Evolutionary conservation across 2,113 vertebrate genomes (phyloP).

Genomic region (Corvus moneduloides): DNA sequence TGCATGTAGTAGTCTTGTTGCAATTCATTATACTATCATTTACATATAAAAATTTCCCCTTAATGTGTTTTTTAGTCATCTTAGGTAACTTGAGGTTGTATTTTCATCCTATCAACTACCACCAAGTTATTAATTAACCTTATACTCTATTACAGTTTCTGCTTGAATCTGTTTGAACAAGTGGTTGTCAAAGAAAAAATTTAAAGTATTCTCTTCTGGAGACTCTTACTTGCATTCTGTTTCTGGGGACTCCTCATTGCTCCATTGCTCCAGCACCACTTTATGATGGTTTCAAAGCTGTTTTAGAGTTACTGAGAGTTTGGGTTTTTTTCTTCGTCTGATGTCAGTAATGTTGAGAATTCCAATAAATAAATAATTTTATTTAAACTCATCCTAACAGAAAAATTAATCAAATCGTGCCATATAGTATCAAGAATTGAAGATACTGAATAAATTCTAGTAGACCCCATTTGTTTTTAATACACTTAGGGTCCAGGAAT

Average conservation of each 20-base stretch:
- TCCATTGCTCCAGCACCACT: background rate
- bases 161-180: background rate
- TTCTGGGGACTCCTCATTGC: background rate
- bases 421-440: background rate
- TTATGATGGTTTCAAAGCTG: background rate
- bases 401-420: background rate
- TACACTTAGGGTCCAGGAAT: background rate
- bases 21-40: background rate
- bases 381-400: background rate
- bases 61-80: background rate
- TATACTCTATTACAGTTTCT: background rate
- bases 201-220: background rate
- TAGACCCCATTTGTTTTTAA: background rate
- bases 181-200: accelerated
- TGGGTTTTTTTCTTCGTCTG: accelerated
- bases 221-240: background rate
- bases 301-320: background rate
- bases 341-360: background rate
- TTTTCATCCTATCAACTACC: background rate
- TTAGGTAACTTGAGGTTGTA: background rate
- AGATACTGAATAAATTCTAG: background rate
- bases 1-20: background rate
- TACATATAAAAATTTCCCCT: background rate
- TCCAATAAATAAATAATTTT: background rate
- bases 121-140: background rate